Evolutionary conservation across 2,888 invertebrate genomes (phyloP).

Genomic region (Psococerastis gibbosa): DNA sequence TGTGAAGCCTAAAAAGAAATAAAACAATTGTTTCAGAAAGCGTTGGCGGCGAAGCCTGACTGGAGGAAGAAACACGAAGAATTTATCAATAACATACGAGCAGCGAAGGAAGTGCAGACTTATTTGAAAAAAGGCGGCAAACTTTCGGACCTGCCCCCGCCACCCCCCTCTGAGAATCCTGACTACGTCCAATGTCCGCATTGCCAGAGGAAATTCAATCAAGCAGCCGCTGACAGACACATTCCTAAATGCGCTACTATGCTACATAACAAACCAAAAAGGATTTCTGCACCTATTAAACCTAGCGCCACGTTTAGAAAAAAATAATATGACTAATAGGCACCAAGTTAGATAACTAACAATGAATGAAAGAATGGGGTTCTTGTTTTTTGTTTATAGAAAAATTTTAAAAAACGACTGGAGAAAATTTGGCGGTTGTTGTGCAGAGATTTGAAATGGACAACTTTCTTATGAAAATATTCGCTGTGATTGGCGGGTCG

Average conservation of each 20-base stretch:
- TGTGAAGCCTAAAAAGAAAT: too few relatives aligned
- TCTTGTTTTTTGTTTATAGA: too few relatives aligned
- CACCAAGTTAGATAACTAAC: too few relatives aligned
- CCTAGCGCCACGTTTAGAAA: neutral
- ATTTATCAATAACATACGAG: slow-evolving; percentile 76
- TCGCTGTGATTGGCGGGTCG: too few relatives aligned
- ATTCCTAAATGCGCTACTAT: slow-evolving; percentile 80
- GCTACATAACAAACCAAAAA: slow-evolving; percentile 59
- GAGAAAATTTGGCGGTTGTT: too few relatives aligned
- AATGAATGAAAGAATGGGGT: too few relatives aligned
- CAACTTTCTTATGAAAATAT: too few relatives aligned
- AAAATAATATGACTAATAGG: neutral
- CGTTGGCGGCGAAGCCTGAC: slow-evolving; percentile 31
- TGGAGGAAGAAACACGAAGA: slow-evolving; percentile 92
- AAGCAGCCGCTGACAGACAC: slow-evolving; percentile 68
- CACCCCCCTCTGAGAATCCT: slow-evolving; percentile 72
- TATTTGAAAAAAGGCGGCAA: slow-evolving; percentile 71
- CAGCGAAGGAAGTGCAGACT: slow-evolving; percentile 68
- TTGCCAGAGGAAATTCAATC: slow-evolving; percentile 59
- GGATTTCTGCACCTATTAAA: neutral
- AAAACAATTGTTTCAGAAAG: slow-evolving; percentile 12
- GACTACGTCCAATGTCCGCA: slow-evolving; percentile 54
- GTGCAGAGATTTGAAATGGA: too few relatives aligned
- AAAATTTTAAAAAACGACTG: too few relatives aligned
- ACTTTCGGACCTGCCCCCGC: slow-evolving; percentile 71